Percentiles rank a stretch among this genome's conserved stretches.
Evolutionary conservation across 2,113 vertebrate genomes (phyloP).

Genomic region (Myiozetetes cayanensis): DNA sequence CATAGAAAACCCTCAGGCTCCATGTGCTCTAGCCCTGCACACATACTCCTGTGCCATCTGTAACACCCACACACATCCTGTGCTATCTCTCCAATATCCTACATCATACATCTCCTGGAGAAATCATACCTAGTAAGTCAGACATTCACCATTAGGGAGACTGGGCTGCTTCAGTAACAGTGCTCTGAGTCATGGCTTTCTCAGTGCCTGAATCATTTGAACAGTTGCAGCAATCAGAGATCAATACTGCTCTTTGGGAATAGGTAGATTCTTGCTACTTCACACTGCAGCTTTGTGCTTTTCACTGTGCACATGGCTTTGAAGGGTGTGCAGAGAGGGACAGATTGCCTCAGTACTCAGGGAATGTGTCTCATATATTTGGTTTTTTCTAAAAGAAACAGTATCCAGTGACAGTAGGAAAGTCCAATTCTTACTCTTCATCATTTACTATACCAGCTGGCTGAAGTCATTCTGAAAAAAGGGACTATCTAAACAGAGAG

Average conservation of each 20-base stretch:
- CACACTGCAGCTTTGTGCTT: neutral
- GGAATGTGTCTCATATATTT: neutral
- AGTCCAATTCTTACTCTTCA: neutral
- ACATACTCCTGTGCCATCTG: neutral
- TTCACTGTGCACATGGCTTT: neutral
- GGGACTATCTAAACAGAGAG: neutral
- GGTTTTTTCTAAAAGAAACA: neutral
- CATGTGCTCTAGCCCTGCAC: neutral
- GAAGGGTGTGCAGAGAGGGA: neutral
- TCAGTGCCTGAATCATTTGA: constrained; percentile 2
- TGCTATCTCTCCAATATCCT: neutral
- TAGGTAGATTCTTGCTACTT: neutral
- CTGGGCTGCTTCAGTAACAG: neutral
- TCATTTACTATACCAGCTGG: neutral
- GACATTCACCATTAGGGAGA: neutral
- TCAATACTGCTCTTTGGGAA: neutral
- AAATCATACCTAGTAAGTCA: neutral
- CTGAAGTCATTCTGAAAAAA: neutral
- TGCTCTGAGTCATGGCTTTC: neutral
- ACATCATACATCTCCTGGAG: neutral
- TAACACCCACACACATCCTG: constrained; percentile 39
- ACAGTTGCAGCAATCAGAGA: constrained; percentile 5
- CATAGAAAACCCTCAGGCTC: neutral
- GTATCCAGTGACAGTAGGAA: neutral
- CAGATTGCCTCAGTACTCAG: neutral